phyloP scores from a whole-genome alignment of 2,888 invertebrate genomes.

The Drosophila sordidula region DNA sequence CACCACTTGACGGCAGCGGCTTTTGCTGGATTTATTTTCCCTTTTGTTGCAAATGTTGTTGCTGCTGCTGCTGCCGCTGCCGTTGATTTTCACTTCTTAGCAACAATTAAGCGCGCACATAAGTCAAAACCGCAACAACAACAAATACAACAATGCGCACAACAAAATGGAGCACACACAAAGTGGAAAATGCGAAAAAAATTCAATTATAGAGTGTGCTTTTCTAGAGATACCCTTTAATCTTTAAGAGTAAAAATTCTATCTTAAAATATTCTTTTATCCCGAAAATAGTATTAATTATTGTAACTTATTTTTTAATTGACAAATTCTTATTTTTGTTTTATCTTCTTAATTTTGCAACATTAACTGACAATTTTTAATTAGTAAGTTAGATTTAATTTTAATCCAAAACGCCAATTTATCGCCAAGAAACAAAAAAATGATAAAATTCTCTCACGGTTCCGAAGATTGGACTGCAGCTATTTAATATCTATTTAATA shows the following conservation, averaged over 20 bases:
- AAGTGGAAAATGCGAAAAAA: conserved; percentile 42
- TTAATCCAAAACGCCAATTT: no score
- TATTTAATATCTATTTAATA: no score
- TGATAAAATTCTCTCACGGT: no score
- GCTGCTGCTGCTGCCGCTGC: conserved; percentile 15
- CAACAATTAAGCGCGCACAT: conserved; percentile 79
- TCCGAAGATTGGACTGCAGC: no score
- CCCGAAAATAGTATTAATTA: no score
- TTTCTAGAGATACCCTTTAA: conserved; percentile 27
- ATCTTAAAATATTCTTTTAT: no score
- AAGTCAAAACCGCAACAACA: conserved; percentile 79
- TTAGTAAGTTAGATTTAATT: no score
- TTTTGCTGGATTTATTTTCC: conserved; percentile 73
- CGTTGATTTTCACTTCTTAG: conserved; percentile 80
- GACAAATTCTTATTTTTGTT: no score
- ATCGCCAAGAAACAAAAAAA: no score
- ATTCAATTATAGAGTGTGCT: conserved; percentile 6
- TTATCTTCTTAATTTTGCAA: no score
- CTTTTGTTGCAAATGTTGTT: conserved; percentile 42
- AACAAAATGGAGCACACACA: conserved; percentile 74
- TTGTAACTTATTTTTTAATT: neutral
- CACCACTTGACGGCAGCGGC: conserved; percentile 67
- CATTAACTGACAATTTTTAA: no score
- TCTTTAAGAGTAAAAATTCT: neutral
- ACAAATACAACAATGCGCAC: conserved; percentile 58